Percentiles rank a stretch among this genome's conserved stretches.
phyloP scores from a whole-genome alignment of 2,113 vertebrate genomes.

The Piaya cayana region DNA sequence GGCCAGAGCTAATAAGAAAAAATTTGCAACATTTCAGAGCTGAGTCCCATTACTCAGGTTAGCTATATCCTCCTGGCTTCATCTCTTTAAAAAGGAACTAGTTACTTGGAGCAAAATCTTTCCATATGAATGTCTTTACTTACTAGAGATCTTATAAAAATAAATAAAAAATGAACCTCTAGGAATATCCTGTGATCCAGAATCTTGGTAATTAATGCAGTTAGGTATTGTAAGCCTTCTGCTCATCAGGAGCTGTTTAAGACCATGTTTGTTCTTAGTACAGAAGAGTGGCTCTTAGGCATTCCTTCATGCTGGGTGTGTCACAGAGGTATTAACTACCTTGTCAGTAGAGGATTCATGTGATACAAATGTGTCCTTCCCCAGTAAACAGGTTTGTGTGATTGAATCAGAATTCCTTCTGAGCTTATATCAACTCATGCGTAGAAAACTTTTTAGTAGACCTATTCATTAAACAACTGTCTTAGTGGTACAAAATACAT shows the following conservation, averaged over 20 bases:
- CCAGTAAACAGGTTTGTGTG: background rate
- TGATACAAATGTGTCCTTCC: background rate
- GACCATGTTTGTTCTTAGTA: background rate
- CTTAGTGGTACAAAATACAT: background rate
- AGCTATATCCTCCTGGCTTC: background rate
- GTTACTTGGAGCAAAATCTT: background rate
- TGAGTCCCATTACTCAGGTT: background rate
- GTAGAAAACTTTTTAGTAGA: background rate
- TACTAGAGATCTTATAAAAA: background rate
- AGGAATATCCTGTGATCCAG: background rate
- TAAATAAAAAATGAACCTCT: background rate
- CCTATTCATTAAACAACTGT: background rate
- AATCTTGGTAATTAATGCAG: background rate
- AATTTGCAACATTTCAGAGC: background rate
- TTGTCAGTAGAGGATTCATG: background rate
- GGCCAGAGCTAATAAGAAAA: background rate
- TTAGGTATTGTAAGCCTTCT: background rate
- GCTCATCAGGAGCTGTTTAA: background rate
- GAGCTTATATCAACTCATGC: rapidly evolving
- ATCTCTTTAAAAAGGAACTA: background rate
- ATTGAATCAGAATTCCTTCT: background rate
- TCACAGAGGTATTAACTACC: background rate
- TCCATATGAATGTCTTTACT: background rate
- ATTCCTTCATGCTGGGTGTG: background rate
- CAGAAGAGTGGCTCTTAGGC: background rate